Percentiles rank a stretch among this genome's conserved stretches.
Evolutionary conservation across 2,797 vertebrate genomes (phyloP).

Genomic region (Gambelia wislizenii): DNA sequence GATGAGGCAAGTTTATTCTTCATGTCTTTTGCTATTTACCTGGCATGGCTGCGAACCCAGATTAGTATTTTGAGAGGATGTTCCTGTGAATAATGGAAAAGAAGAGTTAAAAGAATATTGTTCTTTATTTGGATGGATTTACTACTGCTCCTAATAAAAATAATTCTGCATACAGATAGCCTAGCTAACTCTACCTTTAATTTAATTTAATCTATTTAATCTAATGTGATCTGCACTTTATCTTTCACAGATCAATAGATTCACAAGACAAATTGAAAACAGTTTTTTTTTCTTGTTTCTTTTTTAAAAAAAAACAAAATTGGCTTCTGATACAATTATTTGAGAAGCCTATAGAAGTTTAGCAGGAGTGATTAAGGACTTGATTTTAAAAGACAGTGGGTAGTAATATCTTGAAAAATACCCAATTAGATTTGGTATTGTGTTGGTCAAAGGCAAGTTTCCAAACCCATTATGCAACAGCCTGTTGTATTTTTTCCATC

Average conservation of each 20-base stretch:
- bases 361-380: neutral
- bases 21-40: neutral
- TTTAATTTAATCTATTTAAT: neutral
- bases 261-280: neutral
- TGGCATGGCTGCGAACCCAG: neutral
- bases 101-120: neutral
- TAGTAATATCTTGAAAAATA: constrained; percentile 28
- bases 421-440: constrained; percentile 23
- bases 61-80: neutral
- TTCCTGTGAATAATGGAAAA: too few species aligned
- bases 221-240: constrained; percentile 2
- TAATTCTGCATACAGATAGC: constrained; percentile 1
- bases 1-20: neutral
- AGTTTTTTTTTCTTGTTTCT: neutral
- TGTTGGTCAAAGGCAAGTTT: neutral
- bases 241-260: constrained; percentile 28
- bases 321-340: constrained; percentile 5
- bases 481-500: neutral
- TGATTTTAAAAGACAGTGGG: constrained; percentile 28
- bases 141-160: neutral
- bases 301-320: constrained; percentile 14
- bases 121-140: neutral
- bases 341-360: constrained; percentile 32
- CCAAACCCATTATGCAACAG: constrained; percentile 36
- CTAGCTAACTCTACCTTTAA: neutral